Evolutionary conservation across 2,888 invertebrate genomes (phyloP).

Genomic region (Pachydiplax longipennis): DNA sequence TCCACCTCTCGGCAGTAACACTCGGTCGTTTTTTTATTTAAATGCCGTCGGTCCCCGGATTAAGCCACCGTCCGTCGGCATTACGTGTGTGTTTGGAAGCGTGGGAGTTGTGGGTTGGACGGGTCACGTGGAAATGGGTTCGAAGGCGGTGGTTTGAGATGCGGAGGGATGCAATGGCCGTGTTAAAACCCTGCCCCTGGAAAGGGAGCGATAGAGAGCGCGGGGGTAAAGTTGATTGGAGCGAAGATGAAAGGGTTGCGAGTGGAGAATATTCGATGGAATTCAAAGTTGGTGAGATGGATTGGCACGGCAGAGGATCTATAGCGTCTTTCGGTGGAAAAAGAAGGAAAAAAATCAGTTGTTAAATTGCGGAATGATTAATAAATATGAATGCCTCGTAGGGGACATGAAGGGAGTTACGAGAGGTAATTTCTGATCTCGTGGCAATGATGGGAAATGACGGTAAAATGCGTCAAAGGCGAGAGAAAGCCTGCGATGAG

Average conservation of each 20-base stretch:
- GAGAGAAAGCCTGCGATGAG: no score
- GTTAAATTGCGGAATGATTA: no score
- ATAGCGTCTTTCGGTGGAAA: no score
- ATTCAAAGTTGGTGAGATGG: not conserved
- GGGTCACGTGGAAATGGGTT: not conserved
- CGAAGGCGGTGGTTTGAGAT: not conserved
- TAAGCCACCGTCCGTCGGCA: slow-evolving; percentile 30
- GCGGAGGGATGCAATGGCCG: not conserved
- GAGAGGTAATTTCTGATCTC: no score
- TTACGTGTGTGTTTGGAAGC: not conserved
- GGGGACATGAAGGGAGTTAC: no score
- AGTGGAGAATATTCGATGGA: not conserved
- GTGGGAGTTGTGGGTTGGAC: not conserved
- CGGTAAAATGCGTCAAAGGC: no score
- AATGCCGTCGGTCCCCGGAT: not conserved
- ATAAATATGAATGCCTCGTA: no score
- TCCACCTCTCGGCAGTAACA: not conserved
- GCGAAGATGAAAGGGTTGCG: not conserved
- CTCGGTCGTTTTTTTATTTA: not conserved
- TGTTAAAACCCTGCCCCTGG: not conserved
- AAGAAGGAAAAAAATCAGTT: no score
- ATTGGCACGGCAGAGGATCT: not conserved
- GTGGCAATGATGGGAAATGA: no score
- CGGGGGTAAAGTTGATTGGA: not conserved
- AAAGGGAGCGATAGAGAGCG: not conserved